Evolutionary conservation across 2,113 vertebrate genomes (phyloP).

Genomic region (Poecile atricapillus): DNA sequence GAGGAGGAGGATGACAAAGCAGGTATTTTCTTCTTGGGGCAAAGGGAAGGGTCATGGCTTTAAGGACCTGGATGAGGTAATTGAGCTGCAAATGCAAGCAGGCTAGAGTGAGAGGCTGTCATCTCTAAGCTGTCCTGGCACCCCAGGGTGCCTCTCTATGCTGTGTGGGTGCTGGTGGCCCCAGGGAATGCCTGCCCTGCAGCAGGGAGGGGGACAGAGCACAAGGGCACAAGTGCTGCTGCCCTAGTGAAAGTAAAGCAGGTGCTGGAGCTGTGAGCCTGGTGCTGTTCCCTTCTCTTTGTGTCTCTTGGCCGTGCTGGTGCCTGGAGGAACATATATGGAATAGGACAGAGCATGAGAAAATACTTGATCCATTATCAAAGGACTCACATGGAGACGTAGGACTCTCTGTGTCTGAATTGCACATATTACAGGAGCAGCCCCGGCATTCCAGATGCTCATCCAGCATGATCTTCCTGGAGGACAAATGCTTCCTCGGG

Average conservation of each 20-base stretch:
- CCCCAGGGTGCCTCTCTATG: not conserved
- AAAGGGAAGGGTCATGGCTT: not conserved
- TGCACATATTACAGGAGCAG: not conserved
- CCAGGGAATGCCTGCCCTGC: not conserved
- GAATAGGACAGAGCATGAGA: not conserved
- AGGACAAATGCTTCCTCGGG: not conserved
- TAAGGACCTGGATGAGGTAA: not conserved
- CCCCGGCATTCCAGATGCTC: not conserved
- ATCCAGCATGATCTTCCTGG: not conserved
- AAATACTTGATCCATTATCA: not conserved
- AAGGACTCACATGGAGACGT: not conserved
- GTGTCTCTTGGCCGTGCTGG: not conserved
- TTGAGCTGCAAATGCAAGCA: not conserved
- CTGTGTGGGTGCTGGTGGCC: not conserved
- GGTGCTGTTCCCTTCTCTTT: fast-evolving
- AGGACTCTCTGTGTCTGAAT: not conserved
- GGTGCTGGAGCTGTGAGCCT: not conserved
- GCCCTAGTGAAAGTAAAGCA: not conserved
- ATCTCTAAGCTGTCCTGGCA: not conserved
- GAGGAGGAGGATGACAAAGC: fast-evolving
- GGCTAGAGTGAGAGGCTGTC: not conserved
- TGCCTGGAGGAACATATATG: not conserved
- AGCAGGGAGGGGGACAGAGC: not conserved
- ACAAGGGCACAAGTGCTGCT: not conserved
- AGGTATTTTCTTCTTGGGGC: not conserved